Conservation (phyloP, 2,797 vertebrate species). For the Tokudaia muenninki region DNA sequence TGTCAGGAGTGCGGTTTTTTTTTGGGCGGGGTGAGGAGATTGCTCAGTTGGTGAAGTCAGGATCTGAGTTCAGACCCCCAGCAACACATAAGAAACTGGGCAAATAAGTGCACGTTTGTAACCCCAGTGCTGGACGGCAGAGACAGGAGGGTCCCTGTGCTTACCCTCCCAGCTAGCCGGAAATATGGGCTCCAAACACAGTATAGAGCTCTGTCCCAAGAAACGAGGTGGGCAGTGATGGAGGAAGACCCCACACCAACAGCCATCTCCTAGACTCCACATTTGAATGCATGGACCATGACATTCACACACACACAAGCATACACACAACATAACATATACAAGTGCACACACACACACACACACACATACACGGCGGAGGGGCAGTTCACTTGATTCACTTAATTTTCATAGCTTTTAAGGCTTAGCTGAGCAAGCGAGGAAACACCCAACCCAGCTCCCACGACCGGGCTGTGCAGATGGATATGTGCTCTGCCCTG, state of each 20-base stretch:
- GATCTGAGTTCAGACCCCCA: background rate
- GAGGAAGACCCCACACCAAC: background rate
- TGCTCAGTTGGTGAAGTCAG: background rate
- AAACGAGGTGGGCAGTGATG: background rate
- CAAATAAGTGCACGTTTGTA: background rate
- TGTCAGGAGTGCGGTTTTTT: background rate
- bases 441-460: background rate
- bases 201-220: background rate
- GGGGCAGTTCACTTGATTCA: background rate
- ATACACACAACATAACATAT: accelerated
- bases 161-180: background rate
- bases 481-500: background rate
- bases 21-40: too few relatives aligned
- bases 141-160: background rate
- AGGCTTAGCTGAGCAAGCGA: background rate
- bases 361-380: background rate
- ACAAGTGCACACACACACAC: too few relatives aligned
- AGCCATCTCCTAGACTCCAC: background rate
- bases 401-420: background rate
- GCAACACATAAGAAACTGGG: too few relatives aligned
- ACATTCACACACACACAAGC: too few relatives aligned
- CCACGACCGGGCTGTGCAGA: background rate
- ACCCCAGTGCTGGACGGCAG: background rate
- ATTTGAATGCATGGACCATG: background rate
- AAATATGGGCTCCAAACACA: background rate